These are phyloP conservation scores for Hylaeus anthracinus DNA, from an alignment of 1,140 invertebrate species.

Conservation along the genomic window DNA sequence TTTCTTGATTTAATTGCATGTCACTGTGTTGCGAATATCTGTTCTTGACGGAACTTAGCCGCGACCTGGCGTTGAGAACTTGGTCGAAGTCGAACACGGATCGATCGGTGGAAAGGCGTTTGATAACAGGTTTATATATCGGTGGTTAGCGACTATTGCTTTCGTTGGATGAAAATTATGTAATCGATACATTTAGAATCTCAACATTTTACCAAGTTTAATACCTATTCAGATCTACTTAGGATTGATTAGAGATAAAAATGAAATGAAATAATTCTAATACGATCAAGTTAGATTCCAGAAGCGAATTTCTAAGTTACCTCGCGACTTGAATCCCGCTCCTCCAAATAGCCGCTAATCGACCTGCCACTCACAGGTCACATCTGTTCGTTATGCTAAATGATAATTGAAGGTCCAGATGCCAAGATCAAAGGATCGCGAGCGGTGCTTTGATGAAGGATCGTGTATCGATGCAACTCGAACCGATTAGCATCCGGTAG, in stretches of 20 bases:
- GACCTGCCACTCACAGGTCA: not conserved
- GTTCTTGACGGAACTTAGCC: not conserved
- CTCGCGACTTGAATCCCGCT: not conserved
- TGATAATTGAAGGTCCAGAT: slow-evolving; percentile 47
- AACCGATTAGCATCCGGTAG: slow-evolving; percentile 49
- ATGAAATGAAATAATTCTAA: too few relatives aligned
- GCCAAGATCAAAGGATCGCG: slow-evolving; percentile 52
- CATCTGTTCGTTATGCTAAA: slow-evolving; percentile 25
- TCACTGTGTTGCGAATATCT: not conserved
- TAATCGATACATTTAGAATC: too few relatives aligned
- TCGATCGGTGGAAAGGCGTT: too few relatives aligned
- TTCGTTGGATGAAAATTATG: too few relatives aligned
- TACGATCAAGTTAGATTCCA: too few relatives aligned
- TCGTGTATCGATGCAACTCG: slow-evolving; percentile 44
- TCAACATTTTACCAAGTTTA: too few relatives aligned
- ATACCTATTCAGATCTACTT: too few relatives aligned
- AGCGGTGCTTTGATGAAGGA: slow-evolving; percentile 48
- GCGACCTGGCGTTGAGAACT: not conserved
- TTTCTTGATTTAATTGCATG: slow-evolving; percentile 2
- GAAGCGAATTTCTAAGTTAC: too few relatives aligned
- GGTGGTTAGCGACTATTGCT: too few relatives aligned
- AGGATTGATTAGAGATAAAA: too few relatives aligned
- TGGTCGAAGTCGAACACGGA: too few relatives aligned
- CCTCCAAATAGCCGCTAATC: not conserved
- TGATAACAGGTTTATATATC: too few relatives aligned